These are phyloP conservation scores for Catostomus latipinnis DNA, from an alignment of 2,797 vertebrate species.

Conservation along the genomic window DNA sequence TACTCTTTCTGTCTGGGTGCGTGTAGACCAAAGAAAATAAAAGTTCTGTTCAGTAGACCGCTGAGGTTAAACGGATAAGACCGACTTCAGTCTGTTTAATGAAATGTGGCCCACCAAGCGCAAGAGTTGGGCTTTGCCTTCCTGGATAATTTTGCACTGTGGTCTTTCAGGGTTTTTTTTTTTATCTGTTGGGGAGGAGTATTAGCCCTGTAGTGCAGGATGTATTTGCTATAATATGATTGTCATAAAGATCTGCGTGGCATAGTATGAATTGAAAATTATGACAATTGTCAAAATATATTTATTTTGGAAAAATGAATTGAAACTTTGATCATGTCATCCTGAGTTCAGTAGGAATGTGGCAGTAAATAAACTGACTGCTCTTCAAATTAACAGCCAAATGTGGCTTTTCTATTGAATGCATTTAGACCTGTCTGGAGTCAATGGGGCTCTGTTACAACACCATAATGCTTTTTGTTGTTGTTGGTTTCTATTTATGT, in stretches of 20 bases:
- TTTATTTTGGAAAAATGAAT: conserved; percentile 12
- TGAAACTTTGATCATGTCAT: conserved; percentile 4
- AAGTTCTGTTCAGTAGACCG: neutral
- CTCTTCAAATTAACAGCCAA: neutral
- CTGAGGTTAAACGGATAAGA: conserved; percentile 6
- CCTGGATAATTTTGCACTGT: conserved; percentile 16
- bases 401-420: conserved; percentile 9
- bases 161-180: conserved; percentile 14
- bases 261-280: neutral
- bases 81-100: conserved; percentile 1
- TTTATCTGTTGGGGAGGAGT: conserved; percentile 20
- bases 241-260: conserved; percentile 8
- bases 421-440: conserved; percentile 6
- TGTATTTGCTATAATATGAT: neutral
- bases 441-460: neutral
- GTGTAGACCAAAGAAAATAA: neutral
- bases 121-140: conserved; percentile 10
- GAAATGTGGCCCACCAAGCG: neutral
- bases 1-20: neutral
- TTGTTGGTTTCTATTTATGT: neutral
- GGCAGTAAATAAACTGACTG: neutral
- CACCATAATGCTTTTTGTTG: neutral
- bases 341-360: conserved; percentile 11
- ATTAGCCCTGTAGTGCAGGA: neutral
- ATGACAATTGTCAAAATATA: conserved; percentile 11